A percentile compares a stretch with the other conserved stretches of the same genome.
Evolutionary conservation across 2,113 vertebrate species (phyloP).

Genomic region (Pogonocichla stellata): DNA sequence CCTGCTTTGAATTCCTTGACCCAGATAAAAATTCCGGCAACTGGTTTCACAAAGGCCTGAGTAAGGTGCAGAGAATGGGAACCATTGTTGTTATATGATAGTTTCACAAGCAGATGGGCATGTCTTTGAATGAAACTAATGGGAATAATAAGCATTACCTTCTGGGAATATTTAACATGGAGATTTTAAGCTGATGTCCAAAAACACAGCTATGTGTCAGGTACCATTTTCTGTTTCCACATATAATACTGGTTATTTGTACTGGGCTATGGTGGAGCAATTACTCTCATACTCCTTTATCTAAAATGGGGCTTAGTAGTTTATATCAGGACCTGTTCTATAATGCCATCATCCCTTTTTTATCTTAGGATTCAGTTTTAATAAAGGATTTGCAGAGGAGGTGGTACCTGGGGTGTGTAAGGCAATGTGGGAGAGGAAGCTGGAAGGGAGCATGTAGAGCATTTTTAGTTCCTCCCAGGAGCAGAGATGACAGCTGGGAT

Average conservation of each 20-base stretch:
- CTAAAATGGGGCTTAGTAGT: not conserved
- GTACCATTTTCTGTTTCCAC: not conserved
- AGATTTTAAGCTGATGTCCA: not conserved
- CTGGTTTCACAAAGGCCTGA: conserved; percentile 2
- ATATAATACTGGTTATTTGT: not conserved
- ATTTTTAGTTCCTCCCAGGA: not conserved
- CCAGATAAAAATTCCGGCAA: conserved; percentile 19
- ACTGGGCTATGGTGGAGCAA: not conserved
- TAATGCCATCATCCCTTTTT: not conserved
- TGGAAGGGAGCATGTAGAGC: not conserved
- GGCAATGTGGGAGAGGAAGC: not conserved
- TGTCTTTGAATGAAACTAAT: not conserved
- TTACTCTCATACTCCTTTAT: not conserved
- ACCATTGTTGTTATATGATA: not conserved
- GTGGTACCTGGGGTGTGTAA: not conserved
- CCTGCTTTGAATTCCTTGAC: not conserved
- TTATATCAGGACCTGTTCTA: not conserved
- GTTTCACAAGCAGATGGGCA: not conserved
- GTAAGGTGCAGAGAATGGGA: not conserved
- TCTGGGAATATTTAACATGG: not conserved
- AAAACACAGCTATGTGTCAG: not conserved
- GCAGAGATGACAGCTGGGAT: conserved; percentile 22
- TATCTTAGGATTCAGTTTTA: not conserved
- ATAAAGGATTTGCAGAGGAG: not conserved
- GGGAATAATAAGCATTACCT: not conserved